Conservation (phyloP, 2,113 vertebrate genomes). For the Atrichornis clamosus region DNA sequence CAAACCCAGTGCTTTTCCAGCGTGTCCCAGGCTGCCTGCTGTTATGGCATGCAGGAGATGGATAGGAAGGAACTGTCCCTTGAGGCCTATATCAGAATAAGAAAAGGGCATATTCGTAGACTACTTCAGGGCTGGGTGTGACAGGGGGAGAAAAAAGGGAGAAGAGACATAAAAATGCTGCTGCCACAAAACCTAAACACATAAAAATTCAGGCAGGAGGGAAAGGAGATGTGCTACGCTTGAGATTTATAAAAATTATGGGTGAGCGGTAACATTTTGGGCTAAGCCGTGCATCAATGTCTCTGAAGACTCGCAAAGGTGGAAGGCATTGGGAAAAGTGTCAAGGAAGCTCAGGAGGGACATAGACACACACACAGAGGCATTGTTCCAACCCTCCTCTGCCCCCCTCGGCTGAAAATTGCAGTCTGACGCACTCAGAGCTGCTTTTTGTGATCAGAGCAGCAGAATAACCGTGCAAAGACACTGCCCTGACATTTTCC, state of each 20-base stretch:
- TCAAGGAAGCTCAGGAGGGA: neutral
- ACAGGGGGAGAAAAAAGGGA: neutral
- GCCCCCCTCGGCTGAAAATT: neutral
- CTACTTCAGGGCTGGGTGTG: neutral
- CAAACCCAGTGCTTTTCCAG: neutral
- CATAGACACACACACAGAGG: neutral
- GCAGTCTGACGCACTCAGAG: neutral
- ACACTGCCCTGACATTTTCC: neutral
- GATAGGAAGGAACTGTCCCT: neutral
- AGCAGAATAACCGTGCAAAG: neutral
- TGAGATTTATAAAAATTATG: neutral
- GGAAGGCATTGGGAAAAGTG: neutral
- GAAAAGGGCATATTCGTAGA: neutral
- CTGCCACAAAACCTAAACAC: neutral
- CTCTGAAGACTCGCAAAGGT: neutral
- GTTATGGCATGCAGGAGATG: neutral
- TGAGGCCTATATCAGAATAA: slow-evolving; percentile 3
- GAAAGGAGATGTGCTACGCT: neutral
- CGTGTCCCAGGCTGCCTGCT: neutral
- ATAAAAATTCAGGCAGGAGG: neutral
- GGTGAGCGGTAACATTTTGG: neutral
- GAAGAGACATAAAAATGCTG: neutral
- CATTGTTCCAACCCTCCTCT: neutral
- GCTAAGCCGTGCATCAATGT: neutral
- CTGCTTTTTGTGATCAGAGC: neutral